Evolutionary conservation across 2,888 invertebrate genomes (phyloP), one percentile per base, ranked within the genome.

Genomic region (Oxycera nigricornis): DNA sequence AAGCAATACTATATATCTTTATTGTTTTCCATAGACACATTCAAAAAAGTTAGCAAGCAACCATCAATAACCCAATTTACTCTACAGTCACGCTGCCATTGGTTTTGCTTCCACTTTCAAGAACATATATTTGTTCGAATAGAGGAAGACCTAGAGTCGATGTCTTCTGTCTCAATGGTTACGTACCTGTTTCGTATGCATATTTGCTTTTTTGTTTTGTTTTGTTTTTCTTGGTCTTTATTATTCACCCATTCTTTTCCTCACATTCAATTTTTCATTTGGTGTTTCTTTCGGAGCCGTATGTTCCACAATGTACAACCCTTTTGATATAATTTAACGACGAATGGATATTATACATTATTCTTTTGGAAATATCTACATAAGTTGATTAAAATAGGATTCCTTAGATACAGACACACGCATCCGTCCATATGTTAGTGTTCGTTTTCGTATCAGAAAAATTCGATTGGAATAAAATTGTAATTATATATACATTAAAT

Each of bases 111-210:
- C n/a, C 17, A 46, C 46, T 55, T 55, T 4, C 24, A 22, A 11
- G 22, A n/a, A 55, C 11, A 24, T 14, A 9, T 14, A 39, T 39
- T 39, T 39, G 14, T 39, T 39, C 39, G 55, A 22, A 55, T 4
- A 55, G 24, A 24, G 24, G 24, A 55, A 55, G 55, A 55, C 11
- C 24, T 20, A 24, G 3, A 55, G 55, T 55, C 55, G 24, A 55
- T 61, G 35, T 20, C 59, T 59, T 28, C 59, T 30, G 20, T 61
- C 31, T 31, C 61, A 61, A 17, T 35, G 35, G 20, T 61, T 35
- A 20, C 35, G 31, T 59, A 61, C 61, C 61, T 61, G 61, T 31
- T 61, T 31, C 35, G 35, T 31, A 31, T n/a, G n/a, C 14, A 4
- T 20, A 24, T 17, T 55, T n/a, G 31, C 35, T 61, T 61, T 61